phyloP scores from a whole-genome alignment of 2,888 invertebrate species.

The Epirrita christyi region DNA sequence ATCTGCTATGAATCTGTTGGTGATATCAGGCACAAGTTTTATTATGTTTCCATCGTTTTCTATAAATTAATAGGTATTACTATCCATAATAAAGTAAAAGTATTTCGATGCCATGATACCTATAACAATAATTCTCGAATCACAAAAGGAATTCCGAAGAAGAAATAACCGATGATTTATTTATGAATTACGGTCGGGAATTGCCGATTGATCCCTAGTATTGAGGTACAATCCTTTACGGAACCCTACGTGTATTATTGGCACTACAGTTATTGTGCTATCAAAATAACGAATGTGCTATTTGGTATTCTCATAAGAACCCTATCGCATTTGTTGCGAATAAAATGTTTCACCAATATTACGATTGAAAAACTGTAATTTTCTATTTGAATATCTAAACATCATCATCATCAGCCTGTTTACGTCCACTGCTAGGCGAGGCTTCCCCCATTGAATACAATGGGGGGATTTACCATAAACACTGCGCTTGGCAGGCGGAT shows the following conservation, averaged over 20 bases:
- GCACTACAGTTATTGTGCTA: conserved; percentile 25
- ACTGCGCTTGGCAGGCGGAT: too few relatives aligned
- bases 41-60: too few relatives aligned
- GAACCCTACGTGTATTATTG: conserved; percentile 19
- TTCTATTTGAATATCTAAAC: too few relatives aligned
- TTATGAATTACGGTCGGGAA: conserved; percentile 39
- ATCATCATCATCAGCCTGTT: too few relatives aligned
- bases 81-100: not conserved
- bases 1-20: too few relatives aligned
- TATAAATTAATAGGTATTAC: not conserved
- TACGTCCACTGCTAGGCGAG: too few relatives aligned
- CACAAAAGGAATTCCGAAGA: conserved; percentile 34
- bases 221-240: conserved; percentile 17
- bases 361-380: not conserved
- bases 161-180: conserved; percentile 44
- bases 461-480: too few relatives aligned
- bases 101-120: conserved; percentile 18
- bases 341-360: not conserved
- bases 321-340: not conserved
- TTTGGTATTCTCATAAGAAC: conserved; percentile 8
- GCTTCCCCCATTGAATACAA: too few relatives aligned
- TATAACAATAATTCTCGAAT: conserved; percentile 30
- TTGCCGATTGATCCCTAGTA: conserved; percentile 35
- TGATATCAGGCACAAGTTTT: too few relatives aligned
- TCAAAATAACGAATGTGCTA: conserved; percentile 27